phyloP scores from a whole-genome alignment of 2,797 vertebrate genomes.

The Rhinoraja longicauda region DNA sequence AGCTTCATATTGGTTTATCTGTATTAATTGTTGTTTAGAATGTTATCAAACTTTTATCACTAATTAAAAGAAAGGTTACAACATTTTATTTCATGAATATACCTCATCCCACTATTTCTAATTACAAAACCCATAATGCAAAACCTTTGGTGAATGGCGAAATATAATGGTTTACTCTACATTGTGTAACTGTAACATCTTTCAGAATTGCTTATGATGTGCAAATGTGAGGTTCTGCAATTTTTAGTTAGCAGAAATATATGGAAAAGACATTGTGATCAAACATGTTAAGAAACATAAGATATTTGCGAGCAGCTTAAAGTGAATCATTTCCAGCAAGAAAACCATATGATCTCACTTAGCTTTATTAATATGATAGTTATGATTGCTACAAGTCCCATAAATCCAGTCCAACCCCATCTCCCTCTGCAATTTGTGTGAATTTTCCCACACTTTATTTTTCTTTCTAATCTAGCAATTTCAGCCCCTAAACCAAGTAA shows the following conservation, averaged over 20 bases:
- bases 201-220: not conserved
- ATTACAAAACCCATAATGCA: not conserved
- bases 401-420: not conserved
- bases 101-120: not conserved
- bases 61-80: not conserved
- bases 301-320: not conserved
- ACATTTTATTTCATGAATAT: not conserved
- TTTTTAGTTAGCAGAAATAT: not conserved
- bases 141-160: constrained; percentile 19
- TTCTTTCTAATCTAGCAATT: not conserved
- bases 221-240: constrained; percentile 21
- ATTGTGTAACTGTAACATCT: constrained; percentile 32
- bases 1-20: not conserved
- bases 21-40: not conserved
- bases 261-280: not conserved
- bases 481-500: not conserved
- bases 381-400: too few relatives aligned
- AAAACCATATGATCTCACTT: not conserved
- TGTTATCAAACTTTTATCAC: not conserved
- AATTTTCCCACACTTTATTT: not conserved
- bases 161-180: constrained; percentile 11
- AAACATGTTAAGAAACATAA: not conserved
- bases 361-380: not conserved
- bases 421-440: not conserved
- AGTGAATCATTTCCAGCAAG: not conserved